phyloP scores from a whole-genome alignment of 2,888 invertebrate species.

The Gastracanthus pulcherrimus region DNA sequence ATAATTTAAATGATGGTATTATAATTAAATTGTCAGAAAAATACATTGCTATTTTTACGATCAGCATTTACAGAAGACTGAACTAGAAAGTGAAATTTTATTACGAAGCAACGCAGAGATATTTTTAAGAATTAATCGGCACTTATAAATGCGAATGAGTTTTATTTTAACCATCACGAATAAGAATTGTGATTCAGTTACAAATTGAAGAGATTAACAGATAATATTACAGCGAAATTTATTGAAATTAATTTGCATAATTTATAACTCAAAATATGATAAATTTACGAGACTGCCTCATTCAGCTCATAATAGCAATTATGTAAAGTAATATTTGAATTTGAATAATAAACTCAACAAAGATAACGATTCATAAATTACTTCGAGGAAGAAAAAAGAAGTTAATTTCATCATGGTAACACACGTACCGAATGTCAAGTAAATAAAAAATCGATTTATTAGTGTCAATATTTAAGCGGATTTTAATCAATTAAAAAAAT shows the following conservation, averaged over 20 bases:
- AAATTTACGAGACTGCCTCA: slow-evolving; percentile 1
- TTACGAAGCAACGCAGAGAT: too few relatives aligned
- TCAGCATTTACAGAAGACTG: too few relatives aligned
- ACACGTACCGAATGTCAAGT: neutral
- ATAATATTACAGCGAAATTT: slow-evolving; percentile 12
- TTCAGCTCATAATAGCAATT: neutral
- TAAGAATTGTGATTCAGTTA: too few relatives aligned
- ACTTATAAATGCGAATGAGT: too few relatives aligned
- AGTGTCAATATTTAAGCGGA: neutral
- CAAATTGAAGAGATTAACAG: neutral
- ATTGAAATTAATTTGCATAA: slow-evolving; percentile 27
- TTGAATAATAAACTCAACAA: neutral
- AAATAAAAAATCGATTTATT: neutral
- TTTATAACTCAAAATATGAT: neutral
- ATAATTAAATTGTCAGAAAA: too few relatives aligned
- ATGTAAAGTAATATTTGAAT: slow-evolving; percentile 9
- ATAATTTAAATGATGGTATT: too few relatives aligned
- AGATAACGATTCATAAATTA: neutral
- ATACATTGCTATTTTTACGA: too few relatives aligned
- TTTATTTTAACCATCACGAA: too few relatives aligned
- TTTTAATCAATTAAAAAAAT: neutral
- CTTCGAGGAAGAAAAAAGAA: neutral
- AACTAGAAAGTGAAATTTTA: too few relatives aligned
- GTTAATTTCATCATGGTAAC: too few relatives aligned
- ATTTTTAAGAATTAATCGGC: too few relatives aligned